Evolutionary conservation across 2,113 vertebrate genomes (phyloP), one percentile per base, ranked within the genome.

Genomic region (Bos taurus): DNA sequence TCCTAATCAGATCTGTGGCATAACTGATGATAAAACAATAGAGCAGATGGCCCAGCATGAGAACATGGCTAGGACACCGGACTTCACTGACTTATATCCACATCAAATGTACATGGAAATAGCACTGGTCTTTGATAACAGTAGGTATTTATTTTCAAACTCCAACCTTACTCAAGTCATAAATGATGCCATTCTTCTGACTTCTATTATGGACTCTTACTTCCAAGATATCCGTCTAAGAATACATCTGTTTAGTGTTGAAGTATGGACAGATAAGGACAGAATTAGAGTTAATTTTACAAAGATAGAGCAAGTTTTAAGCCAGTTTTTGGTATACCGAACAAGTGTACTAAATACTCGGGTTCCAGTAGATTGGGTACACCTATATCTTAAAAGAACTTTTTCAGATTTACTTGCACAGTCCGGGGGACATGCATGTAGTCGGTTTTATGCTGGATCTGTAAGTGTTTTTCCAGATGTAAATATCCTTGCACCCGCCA

Each of bases 101-200:
- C 93, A 97, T 30, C 74, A 33, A 3, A 97, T 57, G 25, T 97
- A 97, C n/a, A 0, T 94, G 26, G 92, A 98, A 14, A 0, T 97
- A 80, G 14, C 11, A 7, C 1, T 97, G 62, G 2, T 95, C 48
- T 91, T 98, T 59, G 95, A 97, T 57, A 4, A 43, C 0, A 0
- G 1, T 0, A 64, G 96, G 33, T 98, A 48, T 5, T 0, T 30
- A 4, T 82, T 6, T 30, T 13, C 8, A 0, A 3, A 62, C 0
- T 8, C 10, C 1, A 98, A 98, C 59, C 11, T 67, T 21, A 46
- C 43, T 4, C 6, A 14, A 5, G 25, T 91, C 25, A 52, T 19
- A 2, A 21, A 62, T 10, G 90, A 91, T 30, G 77, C 57, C 77
- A 52, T 91, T 21, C 90, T 91, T 19, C 10, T 91, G 77, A 62